phyloP scores from a whole-genome alignment of 2,888 invertebrate genomes.

The Scrobipalpa atriplicella region DNA sequence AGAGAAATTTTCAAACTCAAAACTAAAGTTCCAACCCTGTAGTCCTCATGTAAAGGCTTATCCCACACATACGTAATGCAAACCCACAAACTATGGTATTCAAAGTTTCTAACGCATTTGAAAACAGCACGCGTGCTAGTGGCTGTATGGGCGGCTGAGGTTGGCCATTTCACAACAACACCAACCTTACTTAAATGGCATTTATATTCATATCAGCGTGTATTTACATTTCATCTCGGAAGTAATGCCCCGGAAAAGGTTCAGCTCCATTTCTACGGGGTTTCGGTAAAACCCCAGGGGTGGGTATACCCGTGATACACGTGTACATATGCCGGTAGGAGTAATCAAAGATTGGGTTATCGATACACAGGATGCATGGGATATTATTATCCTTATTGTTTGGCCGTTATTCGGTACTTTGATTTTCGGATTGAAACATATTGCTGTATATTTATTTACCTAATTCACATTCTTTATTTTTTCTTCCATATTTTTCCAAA shows the following conservation, averaged over 20 bases:
- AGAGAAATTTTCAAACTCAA: conserved; percentile 12
- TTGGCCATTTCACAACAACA: conserved; percentile 35
- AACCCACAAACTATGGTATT: conserved; percentile 20
- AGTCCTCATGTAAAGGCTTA: conserved; percentile 15
- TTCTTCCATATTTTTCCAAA: neutral
- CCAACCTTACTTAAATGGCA: conserved; percentile 69
- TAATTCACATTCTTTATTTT: neutral
- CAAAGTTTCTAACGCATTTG: conserved; percentile 12
- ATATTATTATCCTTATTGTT: conserved; percentile 21
- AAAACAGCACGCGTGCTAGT: conserved; percentile 30
- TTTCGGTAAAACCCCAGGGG: conserved; percentile 38
- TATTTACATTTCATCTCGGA: conserved; percentile 77
- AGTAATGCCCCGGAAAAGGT: conserved; percentile 61
- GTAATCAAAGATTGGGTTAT: conserved; percentile 33
- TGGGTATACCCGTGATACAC: conserved; percentile 38
- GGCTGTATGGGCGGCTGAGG: conserved; percentile 39
- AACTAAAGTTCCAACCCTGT: conserved; percentile 6
- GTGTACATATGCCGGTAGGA: conserved; percentile 37
- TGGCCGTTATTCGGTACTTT: neutral
- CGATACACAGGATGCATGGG: conserved; percentile 17
- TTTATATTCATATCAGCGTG: conserved; percentile 80
- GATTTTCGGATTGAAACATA: neutral
- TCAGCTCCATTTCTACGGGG: conserved; percentile 50
- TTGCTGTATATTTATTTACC: too few species aligned
- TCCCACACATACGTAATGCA: conserved; percentile 14